Evolutionary conservation across 1,140 invertebrate species (phyloP).

Genomic region (Drosophila littoralis): DNA sequence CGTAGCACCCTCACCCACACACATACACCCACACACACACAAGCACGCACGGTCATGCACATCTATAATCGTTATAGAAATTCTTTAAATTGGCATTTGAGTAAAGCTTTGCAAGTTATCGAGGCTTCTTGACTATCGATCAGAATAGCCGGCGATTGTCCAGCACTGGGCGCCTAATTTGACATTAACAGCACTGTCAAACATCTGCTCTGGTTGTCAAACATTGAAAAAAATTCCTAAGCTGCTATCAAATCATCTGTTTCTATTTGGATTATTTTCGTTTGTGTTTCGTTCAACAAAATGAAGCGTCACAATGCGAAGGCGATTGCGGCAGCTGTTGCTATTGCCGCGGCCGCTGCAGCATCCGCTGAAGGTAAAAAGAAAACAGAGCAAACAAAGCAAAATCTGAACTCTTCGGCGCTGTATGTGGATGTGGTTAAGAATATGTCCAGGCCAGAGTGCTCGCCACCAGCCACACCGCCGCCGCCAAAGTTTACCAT

Average conservation of each 20-base stretch:
- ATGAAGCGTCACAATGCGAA: constrained; percentile 62
- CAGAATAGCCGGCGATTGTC: not conserved
- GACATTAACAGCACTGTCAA: constrained; percentile 6
- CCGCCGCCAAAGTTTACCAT: constrained; percentile 53
- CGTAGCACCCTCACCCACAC: constrained; percentile 41
- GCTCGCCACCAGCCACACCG: constrained; percentile 1
- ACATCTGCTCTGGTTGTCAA: not conserved
- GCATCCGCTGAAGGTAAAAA: constrained; percentile 15
- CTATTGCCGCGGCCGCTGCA: constrained; percentile 29
- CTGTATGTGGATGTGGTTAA: constrained; percentile 72
- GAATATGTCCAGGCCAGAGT: constrained; percentile 44
- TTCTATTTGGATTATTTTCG: constrained; percentile 2
- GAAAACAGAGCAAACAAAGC: constrained; percentile 13
- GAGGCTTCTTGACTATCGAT: not conserved
- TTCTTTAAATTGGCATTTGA: constrained; percentile 5
- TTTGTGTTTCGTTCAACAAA: constrained; percentile 8
- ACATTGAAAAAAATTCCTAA: constrained; percentile 18
- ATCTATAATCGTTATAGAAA: no score
- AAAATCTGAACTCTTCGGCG: not conserved
- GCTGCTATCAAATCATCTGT: constrained; percentile 10
- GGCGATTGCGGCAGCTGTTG: constrained; percentile 33
- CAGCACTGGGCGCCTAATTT: not conserved
- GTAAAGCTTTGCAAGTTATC: not conserved
- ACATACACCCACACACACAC: not conserved
- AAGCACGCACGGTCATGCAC: not conserved